These are phyloP conservation scores for Odontomachus brunneus DNA, from an alignment of 1,140 invertebrate species.

Conservation along the genomic window DNA sequence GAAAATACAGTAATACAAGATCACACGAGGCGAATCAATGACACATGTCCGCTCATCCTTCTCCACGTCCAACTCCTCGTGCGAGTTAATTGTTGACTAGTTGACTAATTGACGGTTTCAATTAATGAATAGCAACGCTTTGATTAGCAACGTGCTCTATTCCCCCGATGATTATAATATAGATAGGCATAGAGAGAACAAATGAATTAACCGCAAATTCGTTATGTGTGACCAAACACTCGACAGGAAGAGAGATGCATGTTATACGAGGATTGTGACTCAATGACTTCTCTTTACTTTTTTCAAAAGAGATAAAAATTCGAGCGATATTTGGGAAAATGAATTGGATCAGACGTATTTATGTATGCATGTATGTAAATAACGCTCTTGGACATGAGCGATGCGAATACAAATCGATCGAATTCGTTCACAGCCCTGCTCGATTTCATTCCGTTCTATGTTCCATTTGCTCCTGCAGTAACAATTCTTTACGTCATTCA, in stretches of 20 bases:
- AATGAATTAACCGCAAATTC: not conserved
- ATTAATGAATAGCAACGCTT: slow-evolving; percentile 29
- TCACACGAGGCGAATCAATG: not conserved
- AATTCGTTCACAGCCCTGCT: not conserved
- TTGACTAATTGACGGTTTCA: not conserved
- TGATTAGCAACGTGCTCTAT: slow-evolving; percentile 3
- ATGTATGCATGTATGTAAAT: no score
- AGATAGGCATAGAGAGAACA: not conserved
- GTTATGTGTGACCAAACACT: not conserved
- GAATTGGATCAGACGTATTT: no score
- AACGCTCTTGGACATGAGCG: not conserved
- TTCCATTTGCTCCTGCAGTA: not conserved
- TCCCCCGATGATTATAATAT: slow-evolving; percentile 6
- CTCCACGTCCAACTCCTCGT: no score
- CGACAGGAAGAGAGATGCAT: no score
- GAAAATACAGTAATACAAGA: slow-evolving; percentile 8
- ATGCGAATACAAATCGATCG: not conserved
- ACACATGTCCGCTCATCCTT: not conserved
- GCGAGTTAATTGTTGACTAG: not conserved
- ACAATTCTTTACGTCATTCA: not conserved
- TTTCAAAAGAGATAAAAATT: no score
- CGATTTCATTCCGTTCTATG: not conserved
- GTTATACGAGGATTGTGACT: no score
- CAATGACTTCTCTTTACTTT: no score
- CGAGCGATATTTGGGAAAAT: no score